These are phyloP conservation scores for Sebastes itinus DNA, from an alignment of 2,797 vertebrate species.

Conservation along the genomic window DNA sequence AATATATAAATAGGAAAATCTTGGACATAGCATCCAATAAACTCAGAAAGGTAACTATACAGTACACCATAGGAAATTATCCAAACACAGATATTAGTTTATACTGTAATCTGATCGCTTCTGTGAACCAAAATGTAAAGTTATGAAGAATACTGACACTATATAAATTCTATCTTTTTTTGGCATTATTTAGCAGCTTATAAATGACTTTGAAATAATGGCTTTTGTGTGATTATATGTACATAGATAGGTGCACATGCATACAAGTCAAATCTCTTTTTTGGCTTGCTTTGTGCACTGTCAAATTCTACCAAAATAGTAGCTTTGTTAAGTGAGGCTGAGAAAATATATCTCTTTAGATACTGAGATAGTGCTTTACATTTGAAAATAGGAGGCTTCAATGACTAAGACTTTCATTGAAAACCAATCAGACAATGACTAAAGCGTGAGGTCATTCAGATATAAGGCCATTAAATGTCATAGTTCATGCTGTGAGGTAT, in stretches of 20 bases:
- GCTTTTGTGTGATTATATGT: conserved; percentile 81
- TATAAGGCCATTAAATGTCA: conserved; percentile 87
- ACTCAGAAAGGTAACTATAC: conserved; percentile 62
- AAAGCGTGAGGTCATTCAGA: conserved; percentile 85
- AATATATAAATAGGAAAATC: conserved; percentile 61
- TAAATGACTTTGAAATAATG: conserved; percentile 83
- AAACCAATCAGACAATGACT: conserved; percentile 74
- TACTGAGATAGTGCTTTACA: conserved; percentile 79
- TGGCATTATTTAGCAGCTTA: conserved; percentile 88
- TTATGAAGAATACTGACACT: conserved; percentile 65
- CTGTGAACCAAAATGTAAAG: conserved; percentile 60
- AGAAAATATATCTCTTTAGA: conserved; percentile 83
- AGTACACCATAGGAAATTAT: conserved; percentile 54
- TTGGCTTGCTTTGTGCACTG: conserved; percentile 74
- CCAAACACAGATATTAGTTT: conserved; percentile 57
- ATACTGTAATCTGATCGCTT: conserved; percentile 55
- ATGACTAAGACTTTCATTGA: conserved; percentile 69
- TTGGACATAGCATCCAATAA: conserved; percentile 54
- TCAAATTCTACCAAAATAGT: conserved; percentile 82
- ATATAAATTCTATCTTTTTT: conserved; percentile 77
- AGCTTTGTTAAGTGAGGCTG: conserved; percentile 79
- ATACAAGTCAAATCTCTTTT: conserved; percentile 71
- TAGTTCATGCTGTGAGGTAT: conserved; percentile 94
- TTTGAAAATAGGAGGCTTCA: conserved; percentile 78
- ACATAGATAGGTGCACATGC: conserved; percentile 70